Evolutionary conservation across 2,113 vertebrate genomes (phyloP).

Genomic region (Vulpes lagopus): DNA sequence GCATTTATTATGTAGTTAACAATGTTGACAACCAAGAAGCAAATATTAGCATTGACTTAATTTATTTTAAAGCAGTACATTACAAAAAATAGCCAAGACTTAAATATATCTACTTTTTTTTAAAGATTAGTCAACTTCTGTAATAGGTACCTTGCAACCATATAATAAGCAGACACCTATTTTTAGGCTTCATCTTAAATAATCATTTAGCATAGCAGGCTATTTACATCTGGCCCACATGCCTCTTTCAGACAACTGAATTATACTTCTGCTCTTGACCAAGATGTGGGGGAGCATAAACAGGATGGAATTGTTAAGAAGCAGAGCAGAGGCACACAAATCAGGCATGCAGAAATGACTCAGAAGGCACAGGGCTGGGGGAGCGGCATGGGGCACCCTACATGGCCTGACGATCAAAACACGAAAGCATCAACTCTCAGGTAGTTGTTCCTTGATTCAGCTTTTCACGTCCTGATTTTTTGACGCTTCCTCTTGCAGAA

Average conservation of each 20-base stretch:
- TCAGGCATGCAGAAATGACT: neutral
- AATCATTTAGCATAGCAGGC: slow-evolving; percentile 42
- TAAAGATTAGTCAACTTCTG: slow-evolving; percentile 64
- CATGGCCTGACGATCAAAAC: neutral
- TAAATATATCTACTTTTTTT: slow-evolving; percentile 24
- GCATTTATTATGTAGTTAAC: neutral
- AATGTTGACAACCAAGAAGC: neutral
- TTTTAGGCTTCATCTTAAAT: slow-evolving; percentile 75
- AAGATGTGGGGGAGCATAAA: neutral
- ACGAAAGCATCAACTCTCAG: neutral
- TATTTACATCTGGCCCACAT: slow-evolving; percentile 51
- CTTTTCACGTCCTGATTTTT: neutral
- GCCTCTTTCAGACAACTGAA: slow-evolving; percentile 63
- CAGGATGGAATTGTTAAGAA: neutral
- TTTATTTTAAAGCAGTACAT: slow-evolving; percentile 15
- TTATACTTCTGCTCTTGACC: slow-evolving; percentile 60
- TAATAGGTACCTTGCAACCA: slow-evolving; percentile 67
- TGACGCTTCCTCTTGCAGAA: neutral
- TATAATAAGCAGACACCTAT: slow-evolving; percentile 67
- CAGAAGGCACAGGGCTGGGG: neutral
- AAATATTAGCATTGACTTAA: neutral
- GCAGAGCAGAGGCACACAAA: neutral
- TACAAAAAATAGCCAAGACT: slow-evolving; percentile 11
- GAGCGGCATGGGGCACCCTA: rapidly evolving
- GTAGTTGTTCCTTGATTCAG: neutral